Conservation (phyloP, 2,113 vertebrate species). For the Corydoras maculifer region DNA sequence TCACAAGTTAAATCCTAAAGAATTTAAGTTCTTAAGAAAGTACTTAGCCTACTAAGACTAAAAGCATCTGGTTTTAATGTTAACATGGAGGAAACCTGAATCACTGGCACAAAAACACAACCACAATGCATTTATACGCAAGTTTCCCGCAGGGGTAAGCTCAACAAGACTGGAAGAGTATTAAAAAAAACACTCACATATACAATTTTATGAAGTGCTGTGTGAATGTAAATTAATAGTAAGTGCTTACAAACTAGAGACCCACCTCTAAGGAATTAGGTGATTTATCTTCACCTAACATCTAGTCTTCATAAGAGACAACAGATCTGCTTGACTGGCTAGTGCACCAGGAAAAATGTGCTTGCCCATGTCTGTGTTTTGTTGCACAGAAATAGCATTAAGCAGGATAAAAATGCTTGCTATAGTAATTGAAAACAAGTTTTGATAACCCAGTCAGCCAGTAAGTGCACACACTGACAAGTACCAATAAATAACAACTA, state of each 20-base stretch:
- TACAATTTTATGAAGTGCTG: conserved; percentile 8
- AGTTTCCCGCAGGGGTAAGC: conserved; percentile 23
- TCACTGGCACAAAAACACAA: conserved; percentile 27
- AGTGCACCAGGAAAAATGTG: too few relatives aligned
- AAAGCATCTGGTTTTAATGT: conserved; percentile 39
- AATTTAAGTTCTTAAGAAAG: conserved; percentile 31
- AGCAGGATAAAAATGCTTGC: too few relatives aligned
- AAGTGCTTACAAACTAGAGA: conserved; percentile 21
- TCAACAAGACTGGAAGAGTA: conserved; percentile 13
- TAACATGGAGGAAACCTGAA: conserved; percentile 28
- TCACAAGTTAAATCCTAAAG: conserved; percentile 27
- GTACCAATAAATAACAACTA: too few relatives aligned
- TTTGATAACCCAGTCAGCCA: too few relatives aligned
- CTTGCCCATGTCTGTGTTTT: too few relatives aligned
- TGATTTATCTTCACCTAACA: background rate
- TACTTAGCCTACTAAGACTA: conserved; percentile 18
- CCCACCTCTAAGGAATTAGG: background rate
- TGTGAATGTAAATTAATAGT: conserved; percentile 7
- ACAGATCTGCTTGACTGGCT: background rate
- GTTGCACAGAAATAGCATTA: too few relatives aligned
- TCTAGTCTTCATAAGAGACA: background rate
- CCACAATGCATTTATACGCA: conserved; percentile 26
- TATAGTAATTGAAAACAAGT: too few relatives aligned
- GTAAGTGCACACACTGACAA: too few relatives aligned
- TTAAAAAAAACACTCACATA: conserved; percentile 10